Evolutionary conservation across 2,113 vertebrate species (phyloP), one percentile per base, ranked within the genome.

Genomic region (Aptenodytes forsteri): DNA sequence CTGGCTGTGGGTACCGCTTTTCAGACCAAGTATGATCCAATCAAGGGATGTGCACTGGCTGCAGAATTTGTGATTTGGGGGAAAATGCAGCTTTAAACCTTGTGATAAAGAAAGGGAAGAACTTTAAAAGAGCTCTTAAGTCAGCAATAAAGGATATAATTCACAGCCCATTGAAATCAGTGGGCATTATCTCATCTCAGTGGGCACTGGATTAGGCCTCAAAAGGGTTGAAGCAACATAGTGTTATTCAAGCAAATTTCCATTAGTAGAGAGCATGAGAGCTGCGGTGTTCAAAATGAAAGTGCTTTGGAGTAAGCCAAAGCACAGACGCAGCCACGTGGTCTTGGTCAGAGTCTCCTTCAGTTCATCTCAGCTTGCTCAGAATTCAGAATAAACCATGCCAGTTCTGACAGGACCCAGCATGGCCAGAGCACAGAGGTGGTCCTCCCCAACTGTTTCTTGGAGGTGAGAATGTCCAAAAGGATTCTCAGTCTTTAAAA

Each of bases 141-240:
- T 86, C 8, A 0, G 81, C 84, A 96, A 93, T 96, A 87, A 93
- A 93, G 75, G 78, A 42, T 87, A 40, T 96, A 49, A 91, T 95
- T 96, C 82, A 79, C 75, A 95, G 91, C 23, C 78, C 47, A 73
- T 80, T 95, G 73, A 86, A 96, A 95, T 80, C 96, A 90, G 76
- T 70, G 54, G 89, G 73, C 85, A 92, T 94, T 96, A 93, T 96
- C 89, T 91, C 87, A 89, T 89, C 95, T 90, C 94, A 97, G 95
- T 87, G 75, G 91, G 91, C 58, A 52, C 62, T 91, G 94, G 95
- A 93, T 96, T 91, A 91, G 40, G 42, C 89, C 89, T 96, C 87
- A 70, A 93, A 96, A 90, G 70, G 34, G 9, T 55, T 93, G 96
- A 90, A 94, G 87, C 49, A 96, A 69, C 75, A 25, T 19, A 56